Evolutionary conservation across 2,797 vertebrate species (phyloP), one percentile per base, ranked within the genome.

Genomic region (Arrhamphus sclerolepis): DNA sequence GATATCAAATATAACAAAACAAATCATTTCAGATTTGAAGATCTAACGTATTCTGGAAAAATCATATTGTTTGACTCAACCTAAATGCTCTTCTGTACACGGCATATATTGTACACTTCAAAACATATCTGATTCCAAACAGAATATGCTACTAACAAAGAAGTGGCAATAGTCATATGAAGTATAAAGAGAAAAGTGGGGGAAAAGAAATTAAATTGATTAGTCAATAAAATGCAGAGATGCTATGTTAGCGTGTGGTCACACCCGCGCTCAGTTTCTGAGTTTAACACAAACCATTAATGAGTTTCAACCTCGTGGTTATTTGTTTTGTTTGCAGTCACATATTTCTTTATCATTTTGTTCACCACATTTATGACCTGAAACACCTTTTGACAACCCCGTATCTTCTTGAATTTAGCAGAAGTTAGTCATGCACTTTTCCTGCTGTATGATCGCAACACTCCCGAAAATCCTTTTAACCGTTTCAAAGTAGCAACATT

Each of bases 391-490:
- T 13, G 24, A 22, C 31, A 40, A 1, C 4, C 21, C 13, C 47
- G 14, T 44, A 56, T 60, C 29, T 24, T 60, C 9, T 41, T 56
- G 47, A 21, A 20, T 51, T 18, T n/a, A 62, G 13, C 41, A 61
- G 26, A 28, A 4, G 26, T 44, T 63, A 46, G 44, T 29, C 54
- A 59, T 49, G 18, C n/a, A 19, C 48, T 58, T 26, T 29, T 3
- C 8, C 57, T 22, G 39, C 31, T 56, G 20, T 53, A 21, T 13
- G 40, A 51, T 46, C 62, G 29, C 24, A 16, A 54, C 22, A 41
- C 22, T 17, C 38, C 24, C 22, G 5, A 26, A 41, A 41, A 40
- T 41, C 46, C 41, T 58, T 57, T 60, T 16, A 53, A 62, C 7
- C 8, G 34, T 59, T 57, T 62, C 21, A 63, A 55, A 38, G 4